Evolutionary conservation across 2,888 invertebrate species (phyloP).

Genomic region (Brachyopa scutellaris): DNA sequence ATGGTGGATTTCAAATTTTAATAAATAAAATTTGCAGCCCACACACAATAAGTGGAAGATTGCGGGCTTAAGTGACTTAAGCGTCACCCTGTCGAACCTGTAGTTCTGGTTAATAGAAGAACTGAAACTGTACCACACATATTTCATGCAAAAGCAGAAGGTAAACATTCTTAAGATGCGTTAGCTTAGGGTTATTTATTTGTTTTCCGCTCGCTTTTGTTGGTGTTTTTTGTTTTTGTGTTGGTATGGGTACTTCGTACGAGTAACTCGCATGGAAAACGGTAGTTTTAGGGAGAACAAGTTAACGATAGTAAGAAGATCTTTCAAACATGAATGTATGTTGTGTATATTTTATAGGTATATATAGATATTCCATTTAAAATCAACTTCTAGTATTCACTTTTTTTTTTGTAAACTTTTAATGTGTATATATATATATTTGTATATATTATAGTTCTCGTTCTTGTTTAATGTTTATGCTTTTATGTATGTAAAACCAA

Average conservation of each 20-base stretch:
- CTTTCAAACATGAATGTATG: conserved; percentile 22
- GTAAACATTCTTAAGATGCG: conserved; percentile 23
- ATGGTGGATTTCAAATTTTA: conserved; percentile 49
- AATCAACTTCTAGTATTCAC: conserved; percentile 43
- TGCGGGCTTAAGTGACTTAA: neutral
- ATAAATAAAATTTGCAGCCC: conserved; percentile 13
- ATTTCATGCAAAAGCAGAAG: conserved; percentile 29
- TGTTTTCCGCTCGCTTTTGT: neutral
- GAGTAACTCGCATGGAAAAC: neutral
- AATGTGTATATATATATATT: conserved; percentile 53
- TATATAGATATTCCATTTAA: conserved; percentile 28
- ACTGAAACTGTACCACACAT: conserved; percentile 8
- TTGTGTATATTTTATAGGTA: conserved; percentile 25
- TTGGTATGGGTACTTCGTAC: conserved; percentile 10
- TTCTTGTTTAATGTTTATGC: conserved; percentile 42
- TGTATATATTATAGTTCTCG: conserved; percentile 49
- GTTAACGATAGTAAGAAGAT: conserved; percentile 36
- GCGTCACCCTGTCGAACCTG: neutral
- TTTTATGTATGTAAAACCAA: conserved; percentile 57
- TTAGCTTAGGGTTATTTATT: conserved; percentile 1
- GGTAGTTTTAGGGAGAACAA: conserved; percentile 7
- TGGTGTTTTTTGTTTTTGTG: neutral
- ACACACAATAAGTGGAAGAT: neutral
- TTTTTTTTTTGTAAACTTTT: conserved; percentile 27
- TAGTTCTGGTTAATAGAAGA: neutral